Conservation (phyloP, 2,113 vertebrate species). For the Ptilorrhoa leucosticta region DNA sequence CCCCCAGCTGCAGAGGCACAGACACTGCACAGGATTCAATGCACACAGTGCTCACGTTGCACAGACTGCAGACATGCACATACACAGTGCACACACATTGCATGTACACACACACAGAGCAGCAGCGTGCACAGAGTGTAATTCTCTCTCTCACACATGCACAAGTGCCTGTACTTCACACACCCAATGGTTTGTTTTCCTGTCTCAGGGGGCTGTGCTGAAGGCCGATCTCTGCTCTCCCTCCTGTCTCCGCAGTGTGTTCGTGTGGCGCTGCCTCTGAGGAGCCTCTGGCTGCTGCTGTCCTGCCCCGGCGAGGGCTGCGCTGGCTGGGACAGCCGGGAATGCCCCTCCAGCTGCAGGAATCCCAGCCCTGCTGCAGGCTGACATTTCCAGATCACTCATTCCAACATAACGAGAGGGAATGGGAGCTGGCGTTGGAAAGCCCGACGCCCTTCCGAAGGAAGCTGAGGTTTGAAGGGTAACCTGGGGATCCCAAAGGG, state of each 20-base stretch:
- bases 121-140: background rate
- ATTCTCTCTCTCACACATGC: too few species aligned
- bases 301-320: background rate
- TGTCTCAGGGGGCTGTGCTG: rapidly evolving
- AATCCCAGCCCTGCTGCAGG: background rate
- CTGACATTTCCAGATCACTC: background rate
- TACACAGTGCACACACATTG: background rate
- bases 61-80: background rate
- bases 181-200: rapidly evolving
- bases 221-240: background rate
- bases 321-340: background rate
- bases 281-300: background rate
- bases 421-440: background rate
- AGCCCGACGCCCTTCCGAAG: background rate
- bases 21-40: too few species aligned
- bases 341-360: background rate
- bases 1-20: too few species aligned
- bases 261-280: slow-evolving; percentile 87
- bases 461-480: slow-evolving; percentile 25
- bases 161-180: background rate
- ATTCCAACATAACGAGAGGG: background rate
- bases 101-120: background rate
- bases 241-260: slow-evolving; percentile 70
- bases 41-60: background rate
- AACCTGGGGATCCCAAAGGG: slow-evolving; percentile 7